Base-by-base conservation (phyloP, 2,797 vertebrate genomes). In the Pipistrellus pipistrellus region DNA sequence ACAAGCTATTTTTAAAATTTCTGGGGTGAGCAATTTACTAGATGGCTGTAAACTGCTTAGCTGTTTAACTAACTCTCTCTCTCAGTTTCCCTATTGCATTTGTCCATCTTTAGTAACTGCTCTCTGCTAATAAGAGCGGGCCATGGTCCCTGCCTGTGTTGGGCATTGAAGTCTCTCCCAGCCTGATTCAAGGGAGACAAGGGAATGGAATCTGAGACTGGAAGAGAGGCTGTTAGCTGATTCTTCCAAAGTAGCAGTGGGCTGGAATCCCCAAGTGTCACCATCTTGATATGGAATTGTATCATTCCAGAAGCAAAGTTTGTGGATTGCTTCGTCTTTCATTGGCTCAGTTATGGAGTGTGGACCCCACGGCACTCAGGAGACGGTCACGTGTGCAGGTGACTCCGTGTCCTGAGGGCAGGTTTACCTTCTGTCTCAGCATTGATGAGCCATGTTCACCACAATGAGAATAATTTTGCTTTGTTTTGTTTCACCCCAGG, bases 401-500 rank as follows among this genome's bases (percentile, higher is more conserved):
- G 8, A 77, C 51, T 77, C 46, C 48, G 2, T 9, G 48, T 53
- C 11, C 51, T 8, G n/a, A 25, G 51, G 75, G 21, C 75, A 77
- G 32, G 12, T 55, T 25, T 77, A 8, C 32, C 13, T 35, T 77
- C n/a, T 13, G 53, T 55, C n/a, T 77, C 48, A 35, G 21, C 32
- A 32, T 55, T 55, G 51, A 35, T 35, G 20, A 77, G 20, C 4
- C 1, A 25, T 1, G 51, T 77, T 55, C 53, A 92, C 62, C 23
- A 48, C 12, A 80, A 15, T 87, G 92, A 23, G 59, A 30, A 30
- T 71, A n/a, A 48, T 84, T 90, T 66, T 38, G 57, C 55, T 85
- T 92, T 41, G 27, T 80, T 95, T 95, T 73, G 6, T 89, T 91
- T 90, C 7, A 77, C 83, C 23, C 41, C 18, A 69, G 90, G 25